Conservation (phyloP, 1,140 invertebrate species). For the Saxidomus purpurata region DNA sequence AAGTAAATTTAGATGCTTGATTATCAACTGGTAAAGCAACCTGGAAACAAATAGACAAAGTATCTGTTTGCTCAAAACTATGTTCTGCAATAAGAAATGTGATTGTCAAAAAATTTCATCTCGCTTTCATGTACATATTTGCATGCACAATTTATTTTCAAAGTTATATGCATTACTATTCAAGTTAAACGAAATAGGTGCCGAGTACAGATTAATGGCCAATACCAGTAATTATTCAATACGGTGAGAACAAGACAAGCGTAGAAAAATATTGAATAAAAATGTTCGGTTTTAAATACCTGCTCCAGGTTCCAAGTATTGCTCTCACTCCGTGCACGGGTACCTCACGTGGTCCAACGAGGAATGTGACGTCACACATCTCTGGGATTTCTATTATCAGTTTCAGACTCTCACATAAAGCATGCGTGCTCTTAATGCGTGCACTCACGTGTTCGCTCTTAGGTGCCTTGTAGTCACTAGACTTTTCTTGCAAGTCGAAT, state of each 20-base stretch:
- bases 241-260: too few relatives aligned
- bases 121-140: too few relatives aligned
- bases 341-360: slow-evolving; percentile 57
- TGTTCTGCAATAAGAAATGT: too few relatives aligned
- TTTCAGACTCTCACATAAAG: slow-evolving; percentile 63
- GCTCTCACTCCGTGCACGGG: slow-evolving; percentile 68
- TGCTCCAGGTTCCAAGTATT: slow-evolving; percentile 68
- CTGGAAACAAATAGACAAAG: too few relatives aligned
- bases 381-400: slow-evolving; percentile 71
- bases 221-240: too few relatives aligned
- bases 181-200: too few relatives aligned
- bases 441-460: slow-evolving; percentile 15
- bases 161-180: too few relatives aligned
- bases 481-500: neutral
- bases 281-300: slow-evolving; percentile 38
- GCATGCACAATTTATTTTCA: too few relatives aligned
- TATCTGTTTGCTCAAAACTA: too few relatives aligned
- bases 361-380: slow-evolving; percentile 71
- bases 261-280: too few relatives aligned
- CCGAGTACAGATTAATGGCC: too few relatives aligned
- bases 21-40: slow-evolving; percentile 55
- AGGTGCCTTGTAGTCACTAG: neutral
- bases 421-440: slow-evolving; percentile 56
- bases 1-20: slow-evolving; percentile 35
- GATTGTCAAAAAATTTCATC: too few relatives aligned